Evolutionary conservation across 2,888 invertebrate genomes (phyloP), one percentile per base, ranked within the genome.

Genomic region (Corythucha ciliata): DNA sequence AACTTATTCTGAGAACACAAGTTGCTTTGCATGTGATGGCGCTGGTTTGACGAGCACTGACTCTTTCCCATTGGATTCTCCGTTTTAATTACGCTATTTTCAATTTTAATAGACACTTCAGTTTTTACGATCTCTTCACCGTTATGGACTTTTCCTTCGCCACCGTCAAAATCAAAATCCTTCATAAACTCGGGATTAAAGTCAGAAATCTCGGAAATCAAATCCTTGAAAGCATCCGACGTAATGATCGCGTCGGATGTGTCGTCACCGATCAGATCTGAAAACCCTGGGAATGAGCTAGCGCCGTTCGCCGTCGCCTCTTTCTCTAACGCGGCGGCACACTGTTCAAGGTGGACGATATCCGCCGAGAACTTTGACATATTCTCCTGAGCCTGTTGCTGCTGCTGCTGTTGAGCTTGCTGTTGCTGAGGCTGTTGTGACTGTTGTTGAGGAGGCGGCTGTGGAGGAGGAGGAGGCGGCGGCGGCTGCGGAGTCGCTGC

Each of bases 311-410:
- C 76, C 3, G 81, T 82, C 3, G 78, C 83, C 65, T 89, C 90
- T 62, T 89, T 84, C 62, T 89, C 90, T 54, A 90, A 72, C 1
- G 88, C 86, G 6, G 83, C 85, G 8, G 87, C 87, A 69, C 85
- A 85, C 64, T 83, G 81, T 62, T 84, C 84, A 60, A 89, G 70
- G 58, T 88, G 88, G n/a, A 84, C 83, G 66, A 87, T 89, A 65
- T 91, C 89, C 56, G 91, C 89, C 4, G 88, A 88, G 71, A 91
- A 89, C 68, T 89, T 89, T 57, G 80, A 79, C 65, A 71, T 66
- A 26, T 49, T 53, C 25, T 57, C 57, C 27, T 55, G 53, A 33
- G 66, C 69, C 69, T 52, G 69, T 69, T 52, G 48, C 65, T 67
- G 26, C 68, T 29, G 29, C 14, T n/a, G n/a, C n/a, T n/a, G n/a